Percentiles rank a stretch among this genome's conserved stretches.
Evolutionary conservation across 2,888 invertebrate genomes (phyloP).

Genomic region (Plutella xylostella): DNA sequence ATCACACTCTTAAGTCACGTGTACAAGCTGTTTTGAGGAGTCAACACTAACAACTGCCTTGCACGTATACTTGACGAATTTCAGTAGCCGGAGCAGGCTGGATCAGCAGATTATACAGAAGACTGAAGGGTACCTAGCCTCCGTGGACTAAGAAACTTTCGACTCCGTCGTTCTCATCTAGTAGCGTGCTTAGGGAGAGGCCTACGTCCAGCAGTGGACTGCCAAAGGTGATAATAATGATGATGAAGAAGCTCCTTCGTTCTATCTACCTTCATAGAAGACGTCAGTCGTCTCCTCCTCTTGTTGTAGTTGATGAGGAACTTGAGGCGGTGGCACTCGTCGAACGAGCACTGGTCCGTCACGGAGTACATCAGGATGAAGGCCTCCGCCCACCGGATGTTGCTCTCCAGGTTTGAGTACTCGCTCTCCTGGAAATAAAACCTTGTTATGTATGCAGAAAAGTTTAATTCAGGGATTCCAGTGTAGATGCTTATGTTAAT

Average conservation of each 20-base stretch:
- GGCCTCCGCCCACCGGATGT: slow-evolving; percentile 90
- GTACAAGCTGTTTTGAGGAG: no score
- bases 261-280: slow-evolving; percentile 63
- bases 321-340: slow-evolving; percentile 85
- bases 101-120: no score
- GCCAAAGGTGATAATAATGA: neutral
- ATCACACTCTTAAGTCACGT: no score
- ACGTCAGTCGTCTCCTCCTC: slow-evolving; percentile 73
- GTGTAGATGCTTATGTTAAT: no score
- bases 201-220: no score
- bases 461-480: slow-evolving; percentile 12
- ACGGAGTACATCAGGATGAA: slow-evolving; percentile 89
- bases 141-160: no score
- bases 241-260: neutral
- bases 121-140: no score
- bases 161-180: no score
- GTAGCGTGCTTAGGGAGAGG: no score
- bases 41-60: no score
- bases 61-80: no score
- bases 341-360: slow-evolving; percentile 90
- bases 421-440: slow-evolving; percentile 74
- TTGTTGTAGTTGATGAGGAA: slow-evolving; percentile 87
- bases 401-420: slow-evolving; percentile 77
- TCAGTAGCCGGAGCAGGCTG: no score
- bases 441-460: slow-evolving; percentile 13